Percentiles rank a stretch among this genome's conserved stretches.
phyloP scores from a whole-genome alignment of 2,797 vertebrate species.

The Morelia viridis region DNA sequence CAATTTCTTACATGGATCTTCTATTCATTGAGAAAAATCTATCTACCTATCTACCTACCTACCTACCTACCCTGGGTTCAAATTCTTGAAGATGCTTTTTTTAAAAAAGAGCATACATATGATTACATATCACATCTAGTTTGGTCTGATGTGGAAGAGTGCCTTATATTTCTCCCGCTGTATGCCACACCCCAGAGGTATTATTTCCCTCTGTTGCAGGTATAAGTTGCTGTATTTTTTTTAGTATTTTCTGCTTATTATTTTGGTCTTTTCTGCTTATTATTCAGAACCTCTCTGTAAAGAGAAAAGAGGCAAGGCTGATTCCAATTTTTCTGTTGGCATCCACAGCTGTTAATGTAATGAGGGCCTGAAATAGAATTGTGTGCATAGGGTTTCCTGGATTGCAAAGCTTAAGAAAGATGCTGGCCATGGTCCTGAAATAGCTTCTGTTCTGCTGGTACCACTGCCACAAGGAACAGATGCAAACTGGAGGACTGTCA shows the following conservation, averaged over 20 bases:
- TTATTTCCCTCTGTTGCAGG: not conserved
- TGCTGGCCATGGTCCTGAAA: conserved; percentile 34
- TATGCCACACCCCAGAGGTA: not conserved
- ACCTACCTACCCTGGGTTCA: not conserved
- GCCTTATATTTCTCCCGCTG: not conserved
- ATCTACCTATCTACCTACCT: too few species aligned
- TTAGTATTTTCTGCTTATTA: not conserved
- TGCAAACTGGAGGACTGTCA: conserved; percentile 16
- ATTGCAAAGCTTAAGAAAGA: not conserved
- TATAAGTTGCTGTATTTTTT: not conserved
- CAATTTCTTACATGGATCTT: not conserved
- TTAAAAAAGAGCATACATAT: not conserved
- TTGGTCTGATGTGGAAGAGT: not conserved
- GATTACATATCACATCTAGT: not conserved
- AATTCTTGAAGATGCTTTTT: not conserved
- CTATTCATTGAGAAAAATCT: not conserved
- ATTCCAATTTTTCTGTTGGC: not conserved
- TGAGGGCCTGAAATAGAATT: not conserved
- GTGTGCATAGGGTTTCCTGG: not conserved
- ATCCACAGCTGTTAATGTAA: conserved; percentile 10
- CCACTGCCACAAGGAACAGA: conserved; percentile 14
- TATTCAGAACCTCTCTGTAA: not conserved
- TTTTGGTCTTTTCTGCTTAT: not conserved
- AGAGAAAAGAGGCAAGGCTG: not conserved
- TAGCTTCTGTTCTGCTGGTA: not conserved